Conservation (phyloP, 2,113 vertebrate species). For the Anoplopoma fimbria region DNA sequence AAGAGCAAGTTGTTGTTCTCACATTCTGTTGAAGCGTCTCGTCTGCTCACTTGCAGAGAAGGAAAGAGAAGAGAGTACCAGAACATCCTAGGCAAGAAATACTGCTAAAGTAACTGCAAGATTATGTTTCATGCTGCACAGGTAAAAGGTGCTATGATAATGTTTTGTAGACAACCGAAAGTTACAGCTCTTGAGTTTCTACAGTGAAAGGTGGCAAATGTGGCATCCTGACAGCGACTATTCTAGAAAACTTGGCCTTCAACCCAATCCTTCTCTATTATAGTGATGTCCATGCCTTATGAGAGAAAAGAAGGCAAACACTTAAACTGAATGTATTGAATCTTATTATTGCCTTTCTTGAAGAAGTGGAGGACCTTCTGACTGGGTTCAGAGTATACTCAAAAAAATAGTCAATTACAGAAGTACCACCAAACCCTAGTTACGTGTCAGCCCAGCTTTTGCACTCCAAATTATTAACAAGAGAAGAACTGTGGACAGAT, state of each 20-base stretch:
- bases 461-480: not conserved
- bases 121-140: not conserved
- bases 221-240: not conserved
- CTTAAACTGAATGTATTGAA: not conserved
- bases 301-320: not conserved
- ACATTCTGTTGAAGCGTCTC: slow-evolving; percentile 12
- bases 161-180: not conserved
- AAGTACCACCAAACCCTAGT: not conserved
- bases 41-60: not conserved
- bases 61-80: not conserved
- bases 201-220: not conserved
- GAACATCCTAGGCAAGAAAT: not conserved
- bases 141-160: not conserved
- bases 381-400: not conserved
- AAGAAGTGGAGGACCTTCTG: not conserved
- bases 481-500: not conserved
- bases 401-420: not conserved
- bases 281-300: not conserved
- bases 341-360: not conserved
- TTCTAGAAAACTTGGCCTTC: not conserved
- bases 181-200: not conserved
- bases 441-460: not conserved
- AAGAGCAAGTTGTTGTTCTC: not conserved
- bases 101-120: not conserved
- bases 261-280: not conserved